Evolutionary conservation across 2,113 vertebrate genomes (phyloP).

Genomic region (Pseudonaja textilis): DNA sequence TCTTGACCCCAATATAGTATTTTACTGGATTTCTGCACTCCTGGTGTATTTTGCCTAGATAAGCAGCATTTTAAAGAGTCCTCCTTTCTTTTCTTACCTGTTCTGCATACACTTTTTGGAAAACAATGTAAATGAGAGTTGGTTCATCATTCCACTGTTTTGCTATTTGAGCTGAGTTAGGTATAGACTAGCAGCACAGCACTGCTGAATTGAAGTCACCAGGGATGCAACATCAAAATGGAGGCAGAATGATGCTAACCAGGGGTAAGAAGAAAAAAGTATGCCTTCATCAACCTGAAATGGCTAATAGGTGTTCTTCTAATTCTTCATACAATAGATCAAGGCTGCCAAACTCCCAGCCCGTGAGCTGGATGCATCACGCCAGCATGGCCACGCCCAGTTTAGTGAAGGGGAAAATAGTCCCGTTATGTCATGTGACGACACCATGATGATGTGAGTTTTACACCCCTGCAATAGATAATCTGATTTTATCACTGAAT

Average conservation of each 20-base stretch:
- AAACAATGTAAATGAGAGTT: background rate
- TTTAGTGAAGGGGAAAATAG: too few species aligned
- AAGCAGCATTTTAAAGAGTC: background rate
- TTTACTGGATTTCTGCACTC: background rate
- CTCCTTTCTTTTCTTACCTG: background rate
- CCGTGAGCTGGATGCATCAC: too few species aligned
- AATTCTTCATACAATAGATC: background rate
- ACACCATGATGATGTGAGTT: too few species aligned
- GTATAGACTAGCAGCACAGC: background rate
- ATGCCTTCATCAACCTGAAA: background rate
- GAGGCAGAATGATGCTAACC: background rate
- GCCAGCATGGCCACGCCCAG: fast-evolving
- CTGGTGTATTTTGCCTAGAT: background rate
- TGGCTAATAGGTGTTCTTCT: background rate
- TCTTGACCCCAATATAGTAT: background rate
- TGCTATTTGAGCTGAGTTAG: background rate
- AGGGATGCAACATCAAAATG: background rate
- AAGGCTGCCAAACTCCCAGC: too few species aligned
- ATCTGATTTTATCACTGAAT: background rate
- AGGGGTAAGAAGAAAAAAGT: background rate
- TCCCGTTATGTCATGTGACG: too few species aligned
- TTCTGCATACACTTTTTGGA: background rate
- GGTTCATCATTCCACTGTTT: background rate
- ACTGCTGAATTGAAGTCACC: background rate
- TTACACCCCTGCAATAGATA: too few species aligned